Base-by-base conservation (phyloP, 2,888 invertebrate genomes). In the Lymantria dispar region DNA sequence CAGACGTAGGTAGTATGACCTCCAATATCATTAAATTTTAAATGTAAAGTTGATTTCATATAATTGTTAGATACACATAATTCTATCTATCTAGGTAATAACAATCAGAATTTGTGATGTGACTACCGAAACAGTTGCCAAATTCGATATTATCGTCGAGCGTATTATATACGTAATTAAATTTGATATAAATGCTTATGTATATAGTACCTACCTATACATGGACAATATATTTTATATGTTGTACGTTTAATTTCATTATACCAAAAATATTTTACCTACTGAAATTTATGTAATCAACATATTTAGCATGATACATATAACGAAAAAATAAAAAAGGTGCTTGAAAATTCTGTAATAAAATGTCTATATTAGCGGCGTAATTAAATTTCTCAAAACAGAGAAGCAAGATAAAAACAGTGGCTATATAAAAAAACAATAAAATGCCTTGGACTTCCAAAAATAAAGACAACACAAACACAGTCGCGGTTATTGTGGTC, bases 401-500 rank as follows among this genome's bases (percentile, higher is more conserved):
- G 45, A 1, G 43, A 14, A 54, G 55, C 50, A 54, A 52, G 48
- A 57, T 41, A 49, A 58, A 62, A 62, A 62, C 44, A 43, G 50
- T 46, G 36, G 42, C 54, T 38, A 43, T 39, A 62, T 62, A 62
- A 63, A 59, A 57, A 54, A 46, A 55, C 57, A 56, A 64, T 60
- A 60, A 62, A 69, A 65, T 33, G 40, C 37, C 36, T 37, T 45
- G 48, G 48, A 40, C 29, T 22, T 54, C 53, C 49, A 56, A 40
- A 58, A 64, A 58, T 56, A 54, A 57, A 52, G 60, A 54, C 53
- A 63, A 62, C 62, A 58, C 52, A 58, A 59, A 72, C 64, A 61
- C 62, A 59, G 13, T 53, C 57, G 52, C 54, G 30, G 48, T 56
- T 59, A 58, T 58, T 61, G 61, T 64, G 50, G 48, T 61, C 65